Percentiles rank a stretch among this genome's conserved stretches.
phyloP scores from a whole-genome alignment of 2,888 invertebrate species.

The Lasioglossum leucozonium region DNA sequence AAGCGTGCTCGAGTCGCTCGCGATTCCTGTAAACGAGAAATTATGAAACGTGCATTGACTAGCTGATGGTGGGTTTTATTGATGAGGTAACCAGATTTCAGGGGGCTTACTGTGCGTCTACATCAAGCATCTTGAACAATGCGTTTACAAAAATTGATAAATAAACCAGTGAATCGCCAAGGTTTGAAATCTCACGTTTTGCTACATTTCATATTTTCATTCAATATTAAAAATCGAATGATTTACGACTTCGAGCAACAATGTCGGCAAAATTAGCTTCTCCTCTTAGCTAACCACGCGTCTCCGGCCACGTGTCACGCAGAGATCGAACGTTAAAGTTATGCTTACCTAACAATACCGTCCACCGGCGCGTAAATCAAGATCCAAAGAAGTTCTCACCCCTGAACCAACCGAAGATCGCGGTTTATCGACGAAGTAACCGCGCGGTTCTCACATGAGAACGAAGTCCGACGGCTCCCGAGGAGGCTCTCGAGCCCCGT shows the following conservation, averaged over 20 bases:
- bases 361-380: neutral
- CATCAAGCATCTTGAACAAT: too few relatives aligned
- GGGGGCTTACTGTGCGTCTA: too few relatives aligned
- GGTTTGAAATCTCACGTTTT: neutral
- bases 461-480: constrained; percentile 7
- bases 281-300: neutral
- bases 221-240: neutral
- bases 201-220: neutral
- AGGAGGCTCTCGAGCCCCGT: constrained; percentile 22
- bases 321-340: neutral
- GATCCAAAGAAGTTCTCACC: neutral
- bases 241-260: neutral
- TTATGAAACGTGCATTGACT: neutral
- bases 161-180: too few relatives aligned
- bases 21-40: neutral
- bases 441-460: neutral
- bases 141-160: too few relatives aligned
- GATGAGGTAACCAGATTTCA: too few relatives aligned
- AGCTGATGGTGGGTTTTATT: neutral
- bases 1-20: neutral
- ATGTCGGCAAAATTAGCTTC: neutral
- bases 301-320: neutral
- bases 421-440: constrained; percentile 1
- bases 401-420: neutral
- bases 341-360: neutral